Evolutionary conservation across 1,140 invertebrate species (phyloP).

Genomic region (Tetranychus cinnabarinus): DNA sequence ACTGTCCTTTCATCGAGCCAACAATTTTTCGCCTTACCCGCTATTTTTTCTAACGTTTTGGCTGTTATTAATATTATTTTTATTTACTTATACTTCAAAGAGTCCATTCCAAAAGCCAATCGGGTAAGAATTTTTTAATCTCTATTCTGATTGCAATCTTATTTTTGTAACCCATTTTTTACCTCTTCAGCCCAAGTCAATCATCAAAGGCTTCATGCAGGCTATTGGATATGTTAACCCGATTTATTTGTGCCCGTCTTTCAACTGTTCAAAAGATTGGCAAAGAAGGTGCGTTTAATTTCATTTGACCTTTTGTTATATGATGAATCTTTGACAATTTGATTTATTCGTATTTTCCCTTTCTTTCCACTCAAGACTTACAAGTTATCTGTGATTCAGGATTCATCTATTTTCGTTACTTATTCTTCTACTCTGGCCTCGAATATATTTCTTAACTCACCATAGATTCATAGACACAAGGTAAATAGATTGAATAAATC

Average conservation of each 20-base stretch:
- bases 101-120: constrained; percentile 36
- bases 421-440: constrained; percentile 87
- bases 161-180: constrained; percentile 6
- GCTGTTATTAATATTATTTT: constrained; percentile 8
- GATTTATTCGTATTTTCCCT: neutral
- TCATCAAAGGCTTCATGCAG: constrained; percentile 36
- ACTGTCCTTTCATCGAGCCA: constrained; percentile 27
- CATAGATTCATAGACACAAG: constrained; percentile 61
- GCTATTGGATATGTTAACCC: constrained; percentile 48
- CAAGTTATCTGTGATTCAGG: constrained; percentile 46
- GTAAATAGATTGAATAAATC: constrained; percentile 15
- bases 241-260: constrained; percentile 34
- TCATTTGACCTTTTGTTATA: neutral
- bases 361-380: constrained; percentile 26
- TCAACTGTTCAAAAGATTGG: constrained; percentile 22
- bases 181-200: constrained; percentile 33
- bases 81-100: constrained; percentile 1
- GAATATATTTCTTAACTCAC: constrained; percentile 94
- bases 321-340: neutral
- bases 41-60: constrained; percentile 4
- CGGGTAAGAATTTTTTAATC: constrained; percentile 17
- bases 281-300: constrained; percentile 15
- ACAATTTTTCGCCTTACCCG: neutral
- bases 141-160: neutral
- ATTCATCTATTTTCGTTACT: constrained; percentile 70